Percentiles rank a stretch among this genome's conserved stretches.
Conservation (phyloP, 2,797 vertebrate genomes). For the Lutra lutra region DNA sequence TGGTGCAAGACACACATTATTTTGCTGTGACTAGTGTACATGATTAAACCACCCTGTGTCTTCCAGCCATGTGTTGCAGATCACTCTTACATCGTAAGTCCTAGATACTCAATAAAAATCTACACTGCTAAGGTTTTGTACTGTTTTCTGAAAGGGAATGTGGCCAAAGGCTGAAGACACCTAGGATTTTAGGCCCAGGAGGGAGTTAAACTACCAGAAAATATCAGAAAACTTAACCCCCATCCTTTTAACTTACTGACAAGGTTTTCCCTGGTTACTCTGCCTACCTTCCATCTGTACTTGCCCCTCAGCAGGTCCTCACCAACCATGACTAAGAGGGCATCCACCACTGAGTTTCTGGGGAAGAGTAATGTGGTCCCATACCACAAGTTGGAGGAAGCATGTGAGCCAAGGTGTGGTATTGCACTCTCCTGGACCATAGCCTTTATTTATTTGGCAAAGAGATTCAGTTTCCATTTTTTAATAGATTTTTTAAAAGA, state of each 20-base stretch:
- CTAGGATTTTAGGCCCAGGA: not conserved
- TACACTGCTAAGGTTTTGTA: not conserved
- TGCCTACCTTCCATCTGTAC: not conserved
- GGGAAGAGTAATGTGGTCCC: not conserved
- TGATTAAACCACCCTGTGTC: accelerated
- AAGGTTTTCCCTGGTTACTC: not conserved
- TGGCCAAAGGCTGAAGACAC: not conserved
- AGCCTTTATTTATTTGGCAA: constrained; percentile 43
- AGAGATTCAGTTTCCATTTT: not conserved
- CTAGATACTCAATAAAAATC: not conserved
- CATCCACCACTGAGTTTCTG: not conserved
- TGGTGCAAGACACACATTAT: not conserved
- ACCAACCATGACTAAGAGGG: not conserved
- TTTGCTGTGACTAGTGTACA: not conserved
- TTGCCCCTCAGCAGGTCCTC: not conserved
- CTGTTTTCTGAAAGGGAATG: not conserved
- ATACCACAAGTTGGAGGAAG: not conserved
- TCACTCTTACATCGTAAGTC: not conserved
- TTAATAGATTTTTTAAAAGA: too few species aligned
- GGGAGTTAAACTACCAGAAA: not conserved
- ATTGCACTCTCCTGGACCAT: not conserved
- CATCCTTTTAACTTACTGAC: not conserved
- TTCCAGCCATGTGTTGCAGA: not conserved
- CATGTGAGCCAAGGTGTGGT: not conserved
- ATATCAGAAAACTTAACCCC: not conserved